Evolutionary conservation across 2,113 vertebrate genomes (phyloP), one percentile per base, ranked within the genome.

Genomic region (Engraulis encrasicolus): DNA sequence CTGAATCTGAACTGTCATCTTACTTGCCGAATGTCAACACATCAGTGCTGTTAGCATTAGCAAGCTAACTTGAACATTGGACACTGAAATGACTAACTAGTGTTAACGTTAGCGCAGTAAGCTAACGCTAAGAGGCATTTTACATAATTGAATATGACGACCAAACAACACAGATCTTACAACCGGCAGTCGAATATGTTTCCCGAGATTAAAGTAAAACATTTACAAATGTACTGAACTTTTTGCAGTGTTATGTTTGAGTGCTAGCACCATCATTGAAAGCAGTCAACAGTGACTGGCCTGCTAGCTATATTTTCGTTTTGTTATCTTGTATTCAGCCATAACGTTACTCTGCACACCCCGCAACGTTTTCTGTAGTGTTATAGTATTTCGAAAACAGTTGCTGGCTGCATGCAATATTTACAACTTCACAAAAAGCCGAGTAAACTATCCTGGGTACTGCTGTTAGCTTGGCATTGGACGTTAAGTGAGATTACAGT

Each of bases 1-100:
- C 81, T 94, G 86, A 90, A 52, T 1, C 19, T 23, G 20, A n/a
- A 27, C 1, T n/a, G 31, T 27, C 14, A 31, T 27, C 66, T 34
- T n/a, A n/a, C n/a, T n/a, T 14, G 31, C 12, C 66, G 5, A 31
- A 74, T 36, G 9, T 17, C 15, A 54, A 54, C 17, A 66, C 23
- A 14, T 31, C 31, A 34, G 31, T 71, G 27, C 15, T 31, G 31
- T 0, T 74, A 15, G 66, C 15, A 14, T 0, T 12, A 74, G 66
- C 61, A 34, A 74, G 27, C 27, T n/a, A 61, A 34, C 7, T 66
- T 9, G 40, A 45, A 45, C 40, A 45, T 45, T 45, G 40, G 9
- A 45, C 40, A 45, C 40, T 45, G 40, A 45, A 3, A 45, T 45
- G 40, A 5, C 40, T 5, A 45, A 45, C 40, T 45, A 45, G 40